Conservation (phyloP, 2,113 vertebrate species). For the Neodontobutis hainanensis region DNA sequence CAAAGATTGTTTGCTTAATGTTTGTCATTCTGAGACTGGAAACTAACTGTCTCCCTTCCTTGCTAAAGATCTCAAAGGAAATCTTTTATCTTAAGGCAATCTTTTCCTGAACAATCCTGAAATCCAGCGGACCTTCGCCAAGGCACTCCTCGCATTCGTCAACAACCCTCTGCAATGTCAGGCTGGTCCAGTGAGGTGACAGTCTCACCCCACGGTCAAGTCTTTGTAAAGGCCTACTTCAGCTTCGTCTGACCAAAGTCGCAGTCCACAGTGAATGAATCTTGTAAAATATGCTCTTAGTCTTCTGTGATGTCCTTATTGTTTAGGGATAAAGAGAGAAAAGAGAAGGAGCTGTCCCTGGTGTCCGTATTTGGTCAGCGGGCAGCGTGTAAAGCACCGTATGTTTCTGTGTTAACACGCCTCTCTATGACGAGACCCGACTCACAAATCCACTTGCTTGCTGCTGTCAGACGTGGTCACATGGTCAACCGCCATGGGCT, state of each 20-base stretch:
- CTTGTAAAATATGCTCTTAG: constrained; percentile 39
- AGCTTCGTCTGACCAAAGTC: constrained; percentile 42
- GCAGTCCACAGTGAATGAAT: constrained; percentile 74
- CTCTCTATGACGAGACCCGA: constrained; percentile 13
- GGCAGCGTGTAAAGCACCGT: constrained; percentile 64
- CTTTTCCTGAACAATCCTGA: constrained; percentile 76
- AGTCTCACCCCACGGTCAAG: constrained; percentile 32
- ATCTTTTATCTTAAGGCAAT: constrained; percentile 73
- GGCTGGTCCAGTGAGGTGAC: constrained; percentile 47
- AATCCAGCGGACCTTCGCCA: constrained; percentile 70
- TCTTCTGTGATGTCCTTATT: constrained; percentile 29
- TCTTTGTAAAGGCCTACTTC: constrained; percentile 44
- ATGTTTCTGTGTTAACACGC: constrained; percentile 48
- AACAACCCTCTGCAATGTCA: constrained; percentile 32
- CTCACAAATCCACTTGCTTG: constrained; percentile 33
- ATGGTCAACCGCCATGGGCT: constrained; percentile 38
- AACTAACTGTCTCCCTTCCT: constrained; percentile 28
- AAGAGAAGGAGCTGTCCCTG: constrained; percentile 49
- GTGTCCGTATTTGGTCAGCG: constrained; percentile 46
- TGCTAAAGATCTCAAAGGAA: constrained; percentile 26
- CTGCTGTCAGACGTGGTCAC: constrained; percentile 31
- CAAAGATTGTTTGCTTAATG: constrained; percentile 67
- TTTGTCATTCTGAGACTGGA: constrained; percentile 26
- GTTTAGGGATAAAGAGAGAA: constrained; percentile 38
- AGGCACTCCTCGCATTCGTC: constrained; percentile 75